Conservation (phyloP, 2,113 vertebrate species). For the Myotis davidii region DNA sequence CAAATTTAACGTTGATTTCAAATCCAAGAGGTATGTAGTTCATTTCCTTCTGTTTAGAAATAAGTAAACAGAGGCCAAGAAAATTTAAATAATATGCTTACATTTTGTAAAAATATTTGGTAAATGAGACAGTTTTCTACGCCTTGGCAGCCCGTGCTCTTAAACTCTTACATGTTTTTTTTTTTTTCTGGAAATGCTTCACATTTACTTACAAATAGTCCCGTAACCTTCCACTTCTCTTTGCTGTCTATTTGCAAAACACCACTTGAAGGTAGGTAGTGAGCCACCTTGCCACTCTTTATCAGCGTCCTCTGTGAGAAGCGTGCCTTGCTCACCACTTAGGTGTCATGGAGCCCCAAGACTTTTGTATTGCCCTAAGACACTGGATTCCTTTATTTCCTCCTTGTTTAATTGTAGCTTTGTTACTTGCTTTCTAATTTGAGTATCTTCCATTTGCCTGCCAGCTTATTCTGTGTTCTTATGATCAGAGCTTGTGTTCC, state of each 20-base stretch:
- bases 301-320: background rate
- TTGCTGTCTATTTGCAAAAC: background rate
- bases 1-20: background rate
- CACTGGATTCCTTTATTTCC: background rate
- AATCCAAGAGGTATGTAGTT: background rate
- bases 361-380: background rate
- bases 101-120: background rate
- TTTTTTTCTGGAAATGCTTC: background rate
- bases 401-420: slow-evolving; percentile 9
- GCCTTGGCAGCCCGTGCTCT: background rate
- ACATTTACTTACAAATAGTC: background rate
- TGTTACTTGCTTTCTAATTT: slow-evolving; percentile 19
- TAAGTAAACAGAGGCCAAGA: background rate
- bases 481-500: slow-evolving; percentile 36
- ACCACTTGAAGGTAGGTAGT: background rate
- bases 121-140: background rate
- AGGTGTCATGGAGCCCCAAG: background rate
- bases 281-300: background rate
- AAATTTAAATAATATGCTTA: background rate
- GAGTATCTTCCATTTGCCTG: slow-evolving; percentile 16
- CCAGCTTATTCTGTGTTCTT: slow-evolving; percentile 12
- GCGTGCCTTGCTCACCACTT: background rate
- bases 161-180: background rate
- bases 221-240: background rate
- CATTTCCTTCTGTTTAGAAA: background rate